Evolutionary conservation across 2,888 invertebrate genomes (phyloP).

Genomic region (Brachyopa scutellaris): DNA sequence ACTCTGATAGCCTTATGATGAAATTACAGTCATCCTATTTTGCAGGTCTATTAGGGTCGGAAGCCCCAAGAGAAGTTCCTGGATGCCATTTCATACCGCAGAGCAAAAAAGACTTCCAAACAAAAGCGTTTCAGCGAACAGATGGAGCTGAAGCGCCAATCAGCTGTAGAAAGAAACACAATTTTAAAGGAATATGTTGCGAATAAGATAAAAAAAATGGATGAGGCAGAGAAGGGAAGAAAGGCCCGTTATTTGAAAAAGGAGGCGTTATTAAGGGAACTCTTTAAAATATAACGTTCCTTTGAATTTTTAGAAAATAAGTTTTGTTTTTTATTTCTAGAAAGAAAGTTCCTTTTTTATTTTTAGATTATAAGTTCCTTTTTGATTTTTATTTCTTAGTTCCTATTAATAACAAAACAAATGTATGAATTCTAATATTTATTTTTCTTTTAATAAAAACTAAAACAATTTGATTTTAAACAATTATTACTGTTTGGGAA

Average conservation of each 20-base stretch:
- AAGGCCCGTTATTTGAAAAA: background rate
- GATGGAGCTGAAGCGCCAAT: background rate
- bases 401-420: too few relatives aligned
- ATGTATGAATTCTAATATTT: too few relatives aligned
- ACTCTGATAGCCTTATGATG: background rate
- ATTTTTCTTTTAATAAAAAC: too few relatives aligned
- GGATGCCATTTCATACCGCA: too few relatives aligned
- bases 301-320: too few relatives aligned
- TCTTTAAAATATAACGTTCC: background rate
- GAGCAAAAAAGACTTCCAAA: background rate
- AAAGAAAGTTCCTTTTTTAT: too few relatives aligned
- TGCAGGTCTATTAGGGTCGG: background rate
- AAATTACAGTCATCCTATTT: background rate
- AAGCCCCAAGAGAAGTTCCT: background rate
- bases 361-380: too few relatives aligned
- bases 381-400: too few relatives aligned
- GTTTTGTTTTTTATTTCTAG: too few relatives aligned
- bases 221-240: background rate
- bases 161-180: background rate
- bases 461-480: too few relatives aligned
- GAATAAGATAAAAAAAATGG: background rate
- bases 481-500: too few relatives aligned
- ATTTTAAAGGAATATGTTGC: slow-evolving; percentile 1
- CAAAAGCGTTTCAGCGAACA: background rate
- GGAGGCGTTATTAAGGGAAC: background rate